Percentiles rank a stretch among this genome's conserved stretches.
Conservation (phyloP, 2,797 vertebrate genomes). For the Hylomyscus alleni region DNA sequence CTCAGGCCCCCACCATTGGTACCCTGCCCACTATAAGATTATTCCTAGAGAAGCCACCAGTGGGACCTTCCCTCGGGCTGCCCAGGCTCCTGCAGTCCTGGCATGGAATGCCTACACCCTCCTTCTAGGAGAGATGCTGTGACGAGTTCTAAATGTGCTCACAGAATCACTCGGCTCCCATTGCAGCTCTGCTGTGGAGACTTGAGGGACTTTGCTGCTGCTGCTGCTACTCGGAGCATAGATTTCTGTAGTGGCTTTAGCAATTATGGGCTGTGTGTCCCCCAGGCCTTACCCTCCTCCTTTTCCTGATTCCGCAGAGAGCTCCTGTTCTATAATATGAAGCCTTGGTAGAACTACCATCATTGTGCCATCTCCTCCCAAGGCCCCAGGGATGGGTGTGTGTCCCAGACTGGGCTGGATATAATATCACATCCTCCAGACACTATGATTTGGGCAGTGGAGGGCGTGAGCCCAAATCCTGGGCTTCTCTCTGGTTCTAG, state of each 20-base stretch:
- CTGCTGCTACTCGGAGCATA: neutral
- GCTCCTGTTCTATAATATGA: constrained; percentile 27
- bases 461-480: neutral
- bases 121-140: neutral
- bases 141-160: neutral
- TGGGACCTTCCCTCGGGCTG: neutral
- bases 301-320: neutral
- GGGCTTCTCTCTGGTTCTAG: neutral
- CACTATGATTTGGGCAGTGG: neutral
- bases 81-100: fast-evolving
- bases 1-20: neutral
- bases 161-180: neutral
- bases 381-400: neutral
- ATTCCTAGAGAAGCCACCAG: neutral
- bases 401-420: neutral
- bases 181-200: neutral
- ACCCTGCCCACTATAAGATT: neutral
- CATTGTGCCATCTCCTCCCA: neutral
- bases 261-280: constrained; percentile 25
- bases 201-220: neutral
- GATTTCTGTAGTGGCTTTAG: neutral
- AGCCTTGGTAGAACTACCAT: constrained; percentile 11
- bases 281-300: neutral
- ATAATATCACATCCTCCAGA: constrained; percentile 22
- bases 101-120: neutral